phyloP scores from a whole-genome alignment of 2,113 vertebrate genomes.

The Leptodactylus fuscus region DNA sequence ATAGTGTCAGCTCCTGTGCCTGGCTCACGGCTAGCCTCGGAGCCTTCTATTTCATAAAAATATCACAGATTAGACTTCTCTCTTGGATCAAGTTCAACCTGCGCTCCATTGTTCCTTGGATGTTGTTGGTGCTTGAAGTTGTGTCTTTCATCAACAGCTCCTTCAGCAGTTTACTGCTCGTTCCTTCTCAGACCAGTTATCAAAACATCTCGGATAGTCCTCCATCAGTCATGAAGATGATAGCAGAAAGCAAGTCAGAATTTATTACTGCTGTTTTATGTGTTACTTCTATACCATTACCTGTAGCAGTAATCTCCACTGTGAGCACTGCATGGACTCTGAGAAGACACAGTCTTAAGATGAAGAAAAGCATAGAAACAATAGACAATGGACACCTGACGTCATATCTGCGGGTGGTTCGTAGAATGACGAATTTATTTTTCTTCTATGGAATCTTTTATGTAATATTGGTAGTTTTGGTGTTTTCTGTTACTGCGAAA shows the following conservation, averaged over 20 bases:
- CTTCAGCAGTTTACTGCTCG: background rate
- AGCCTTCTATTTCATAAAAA: background rate
- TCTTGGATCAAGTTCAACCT: background rate
- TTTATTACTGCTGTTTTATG: background rate
- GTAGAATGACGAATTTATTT: background rate
- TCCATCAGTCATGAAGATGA: background rate
- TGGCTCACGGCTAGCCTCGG: background rate
- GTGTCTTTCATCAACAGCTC: background rate
- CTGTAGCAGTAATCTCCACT: background rate
- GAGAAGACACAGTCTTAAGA: background rate
- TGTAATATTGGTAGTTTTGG: background rate
- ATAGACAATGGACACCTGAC: background rate
- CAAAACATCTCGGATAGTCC: background rate
- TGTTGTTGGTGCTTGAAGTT: background rate
- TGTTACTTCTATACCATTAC: background rate
- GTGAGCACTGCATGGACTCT: background rate
- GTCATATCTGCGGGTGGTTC: background rate
- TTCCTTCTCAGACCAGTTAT: background rate
- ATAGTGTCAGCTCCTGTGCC: background rate
- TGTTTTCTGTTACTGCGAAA: background rate
- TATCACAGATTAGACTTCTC: background rate
- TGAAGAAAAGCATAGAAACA: background rate
- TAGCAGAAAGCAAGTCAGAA: background rate
- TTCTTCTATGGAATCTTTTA: background rate
- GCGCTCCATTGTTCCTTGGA: background rate